These are phyloP conservation scores for Neuroscelio doddi DNA, from an alignment of 2,888 invertebrate genomes.

Conservation along the genomic window DNA sequence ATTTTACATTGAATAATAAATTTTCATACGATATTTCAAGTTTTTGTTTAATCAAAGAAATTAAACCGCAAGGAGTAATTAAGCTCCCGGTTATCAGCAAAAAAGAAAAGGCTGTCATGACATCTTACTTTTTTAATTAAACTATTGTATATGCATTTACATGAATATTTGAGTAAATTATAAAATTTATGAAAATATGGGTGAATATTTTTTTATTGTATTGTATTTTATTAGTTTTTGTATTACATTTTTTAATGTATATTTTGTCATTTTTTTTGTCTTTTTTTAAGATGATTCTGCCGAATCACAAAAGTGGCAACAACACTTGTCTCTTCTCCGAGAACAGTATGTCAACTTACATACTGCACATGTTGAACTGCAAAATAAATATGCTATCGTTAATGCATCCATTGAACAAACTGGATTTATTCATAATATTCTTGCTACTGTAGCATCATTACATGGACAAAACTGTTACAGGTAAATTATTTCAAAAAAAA, in stretches of 20 bases:
- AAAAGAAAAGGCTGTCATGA: not conserved
- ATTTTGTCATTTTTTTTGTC: not conserved
- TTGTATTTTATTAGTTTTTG: not conserved
- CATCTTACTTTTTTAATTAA: not conserved
- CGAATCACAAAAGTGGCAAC: slow-evolving; percentile 75
- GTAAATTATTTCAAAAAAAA: too few relatives aligned
- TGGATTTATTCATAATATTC: slow-evolving; percentile 88
- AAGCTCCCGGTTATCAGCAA: too few relatives aligned
- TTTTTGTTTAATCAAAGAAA: too few relatives aligned
- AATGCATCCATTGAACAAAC: slow-evolving; percentile 80
- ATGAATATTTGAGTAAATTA: not conserved
- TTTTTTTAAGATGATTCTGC: slow-evolving; percentile 59
- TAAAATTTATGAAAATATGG: not conserved
- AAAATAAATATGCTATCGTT: slow-evolving; percentile 87
- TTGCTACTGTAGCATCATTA: slow-evolving; percentile 86
- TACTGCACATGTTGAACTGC: slow-evolving; percentile 84
- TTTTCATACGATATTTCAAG: not conserved
- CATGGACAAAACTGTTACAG: slow-evolving; percentile 85
- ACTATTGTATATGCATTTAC: not conserved
- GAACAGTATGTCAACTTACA: slow-evolving; percentile 95
- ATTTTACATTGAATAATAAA: not conserved
- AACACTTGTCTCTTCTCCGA: slow-evolving; percentile 87
- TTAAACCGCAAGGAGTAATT: not conserved
- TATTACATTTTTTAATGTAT: not conserved
- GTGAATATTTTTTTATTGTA: not conserved